Evolutionary conservation across 2,113 vertebrate species (phyloP), one percentile per base, ranked within the genome.

Genomic region (Corvus cornix): DNA sequence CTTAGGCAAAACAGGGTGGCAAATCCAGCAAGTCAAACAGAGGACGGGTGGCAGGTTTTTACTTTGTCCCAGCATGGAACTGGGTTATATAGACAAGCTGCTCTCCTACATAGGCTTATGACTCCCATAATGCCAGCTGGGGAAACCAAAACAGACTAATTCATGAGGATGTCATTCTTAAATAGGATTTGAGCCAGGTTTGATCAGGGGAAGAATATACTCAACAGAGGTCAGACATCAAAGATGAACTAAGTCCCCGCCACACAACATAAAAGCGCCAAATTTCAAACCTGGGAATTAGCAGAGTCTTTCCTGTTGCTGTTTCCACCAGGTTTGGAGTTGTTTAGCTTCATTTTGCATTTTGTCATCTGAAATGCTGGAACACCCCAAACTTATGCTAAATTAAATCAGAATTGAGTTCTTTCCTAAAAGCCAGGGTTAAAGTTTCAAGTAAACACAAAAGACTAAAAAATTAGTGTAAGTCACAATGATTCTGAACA

Each of bases 131-230:
- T 98, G 97, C 98, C 97, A 96, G 68, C 74, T 33, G 35, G 48
- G 93, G 93, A 96, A 97, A 96, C 86, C 97, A 98, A 98, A 98
- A 97, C 98, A 98, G 98, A 98, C 97, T 98, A 98, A 98, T 98
- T 98, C 98, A 97, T 46, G 72, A 98, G 97, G 96, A 98, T 95
- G 96, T 98, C 97, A 98, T 98, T 98, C 97, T 96, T 98, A 99
- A 99, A 98, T 98, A 98, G 98, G 98, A 99, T 99, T 98, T 98
- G 95, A 97, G 95, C 97, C 97, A 97, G 97, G 97, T 98, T 96
- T 97, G 96, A 90, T 87, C 91, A 92, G 84, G 90, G 84, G 64
- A 93, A 86, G 66, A 82, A 78, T 9, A 28, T 64, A 78, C 39
- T 90, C 59, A 68, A 19, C 4, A 92, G 78, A 96, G 94, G 72